Evolutionary conservation across 2,888 invertebrate species (phyloP).

Genomic region (Heteropelma amictum): DNA sequence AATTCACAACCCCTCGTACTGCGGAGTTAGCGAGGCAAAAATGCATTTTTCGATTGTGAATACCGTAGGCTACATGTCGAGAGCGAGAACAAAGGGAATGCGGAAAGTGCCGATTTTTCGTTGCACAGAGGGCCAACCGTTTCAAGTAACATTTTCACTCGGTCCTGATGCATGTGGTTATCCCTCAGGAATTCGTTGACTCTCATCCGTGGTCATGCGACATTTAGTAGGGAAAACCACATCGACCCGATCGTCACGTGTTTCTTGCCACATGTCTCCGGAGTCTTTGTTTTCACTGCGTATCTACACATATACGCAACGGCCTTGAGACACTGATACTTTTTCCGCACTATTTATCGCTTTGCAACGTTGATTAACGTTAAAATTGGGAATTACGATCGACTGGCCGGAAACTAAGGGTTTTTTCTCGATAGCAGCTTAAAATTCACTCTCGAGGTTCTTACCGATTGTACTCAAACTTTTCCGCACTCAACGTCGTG

Average conservation of each 20-base stretch:
- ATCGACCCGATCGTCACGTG: conserved; percentile 12
- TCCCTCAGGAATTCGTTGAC: conserved; percentile 50
- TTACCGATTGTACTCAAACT: too few relatives aligned
- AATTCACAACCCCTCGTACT: conserved; percentile 37
- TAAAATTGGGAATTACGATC: conserved; percentile 44
- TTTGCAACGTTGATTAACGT: conserved; percentile 42
- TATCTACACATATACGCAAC: background rate
- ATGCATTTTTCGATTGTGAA: background rate
- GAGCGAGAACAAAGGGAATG: background rate
- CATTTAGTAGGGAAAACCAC: conserved; percentile 5
- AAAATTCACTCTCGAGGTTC: background rate
- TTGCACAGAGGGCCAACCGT: conserved; percentile 9
- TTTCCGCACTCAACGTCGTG: too few relatives aligned
- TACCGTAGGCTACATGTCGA: background rate
- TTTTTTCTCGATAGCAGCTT: background rate
- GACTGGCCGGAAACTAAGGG: background rate
- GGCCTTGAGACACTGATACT: background rate
- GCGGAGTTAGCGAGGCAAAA: background rate
- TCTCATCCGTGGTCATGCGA: conserved; percentile 32
- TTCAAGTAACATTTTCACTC: conserved; percentile 4
- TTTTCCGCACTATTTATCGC: conserved; percentile 27
- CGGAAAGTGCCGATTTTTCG: conserved; percentile 42
- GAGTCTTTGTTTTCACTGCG: background rate
- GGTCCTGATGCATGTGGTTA: conserved; percentile 23
- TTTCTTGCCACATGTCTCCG: background rate